Percentiles rank a stretch among this genome's conserved stretches.
Conservation (phyloP, 2,113 vertebrate genomes). For the Galemys pyrenaicus region DNA sequence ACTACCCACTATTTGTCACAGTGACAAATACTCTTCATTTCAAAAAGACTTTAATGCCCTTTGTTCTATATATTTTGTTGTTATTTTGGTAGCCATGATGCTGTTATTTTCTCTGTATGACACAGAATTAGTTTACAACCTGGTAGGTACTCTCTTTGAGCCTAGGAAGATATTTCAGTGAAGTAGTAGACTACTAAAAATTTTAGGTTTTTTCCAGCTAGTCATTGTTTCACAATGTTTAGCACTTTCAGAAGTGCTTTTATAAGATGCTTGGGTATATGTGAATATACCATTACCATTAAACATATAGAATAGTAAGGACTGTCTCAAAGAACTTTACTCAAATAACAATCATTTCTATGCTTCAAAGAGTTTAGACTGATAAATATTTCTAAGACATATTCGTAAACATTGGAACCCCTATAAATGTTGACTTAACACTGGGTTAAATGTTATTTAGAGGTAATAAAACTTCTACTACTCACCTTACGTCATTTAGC, state of each 20-base stretch:
- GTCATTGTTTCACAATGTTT: neutral
- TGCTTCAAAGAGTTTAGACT: neutral
- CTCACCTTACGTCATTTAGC: neutral
- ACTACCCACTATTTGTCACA: neutral
- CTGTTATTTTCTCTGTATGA: neutral
- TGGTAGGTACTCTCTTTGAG: neutral
- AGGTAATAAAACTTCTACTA: neutral
- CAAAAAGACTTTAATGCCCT: neutral
- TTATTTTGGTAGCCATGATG: neutral
- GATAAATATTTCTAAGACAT: neutral
- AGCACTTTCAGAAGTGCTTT: neutral
- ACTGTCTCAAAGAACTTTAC: neutral
- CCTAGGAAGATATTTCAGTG: neutral
- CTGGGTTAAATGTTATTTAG: neutral
- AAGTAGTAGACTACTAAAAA: neutral
- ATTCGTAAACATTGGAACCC: neutral
- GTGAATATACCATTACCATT: neutral
- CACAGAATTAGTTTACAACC: neutral
- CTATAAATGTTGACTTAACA: neutral
- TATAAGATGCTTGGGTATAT: neutral
- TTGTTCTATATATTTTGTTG: constrained; percentile 7
- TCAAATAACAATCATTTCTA: neutral
- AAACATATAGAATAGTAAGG: neutral
- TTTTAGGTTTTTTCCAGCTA: neutral
- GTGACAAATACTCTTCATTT: neutral